phyloP scores from a whole-genome alignment of 2,888 invertebrate species.

The Bugula neritina region DNA sequence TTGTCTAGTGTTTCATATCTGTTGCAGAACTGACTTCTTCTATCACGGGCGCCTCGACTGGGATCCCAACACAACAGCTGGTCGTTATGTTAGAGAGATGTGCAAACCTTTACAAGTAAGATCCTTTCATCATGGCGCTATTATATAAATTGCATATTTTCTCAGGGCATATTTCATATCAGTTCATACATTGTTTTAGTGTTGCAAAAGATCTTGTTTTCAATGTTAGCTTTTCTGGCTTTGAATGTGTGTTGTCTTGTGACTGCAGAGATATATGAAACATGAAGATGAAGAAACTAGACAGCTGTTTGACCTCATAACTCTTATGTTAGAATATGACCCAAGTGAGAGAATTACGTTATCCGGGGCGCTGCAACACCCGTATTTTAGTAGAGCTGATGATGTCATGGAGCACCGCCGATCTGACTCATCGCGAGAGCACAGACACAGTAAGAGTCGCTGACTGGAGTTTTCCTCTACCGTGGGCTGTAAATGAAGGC shows the following conservation, averaged over 20 bases:
- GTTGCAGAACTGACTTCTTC: slow-evolving; percentile 85
- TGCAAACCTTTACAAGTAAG: slow-evolving; percentile 88
- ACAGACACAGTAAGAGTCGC: slow-evolving; percentile 15
- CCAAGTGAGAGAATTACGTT: slow-evolving; percentile 82
- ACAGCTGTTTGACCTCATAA: slow-evolving; percentile 86
- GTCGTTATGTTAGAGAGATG: slow-evolving; percentile 93
- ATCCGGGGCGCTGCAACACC: slow-evolving; percentile 79
- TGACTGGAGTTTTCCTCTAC: no score
- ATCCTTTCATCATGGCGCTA: no score
- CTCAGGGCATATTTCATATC: not conserved
- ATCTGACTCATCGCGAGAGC: slow-evolving; percentile 28
- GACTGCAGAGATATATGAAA: slow-evolving; percentile 69
- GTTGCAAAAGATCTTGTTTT: not conserved
- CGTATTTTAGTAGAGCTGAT: slow-evolving; percentile 66
- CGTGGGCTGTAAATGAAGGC: no score
- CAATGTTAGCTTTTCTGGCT: not conserved
- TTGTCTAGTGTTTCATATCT: no score
- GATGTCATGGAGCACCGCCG: slow-evolving; percentile 33
- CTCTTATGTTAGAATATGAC: slow-evolving; percentile 94
- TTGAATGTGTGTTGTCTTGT: not conserved
- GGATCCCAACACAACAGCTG: slow-evolving; percentile 93
- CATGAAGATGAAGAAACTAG: slow-evolving; percentile 83
- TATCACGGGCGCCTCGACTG: slow-evolving; percentile 94
- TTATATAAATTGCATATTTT: not conserved
- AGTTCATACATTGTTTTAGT: not conserved